Evolutionary conservation across 2,888 invertebrate species (phyloP).

Genomic region (Acheta domesticus): DNA sequence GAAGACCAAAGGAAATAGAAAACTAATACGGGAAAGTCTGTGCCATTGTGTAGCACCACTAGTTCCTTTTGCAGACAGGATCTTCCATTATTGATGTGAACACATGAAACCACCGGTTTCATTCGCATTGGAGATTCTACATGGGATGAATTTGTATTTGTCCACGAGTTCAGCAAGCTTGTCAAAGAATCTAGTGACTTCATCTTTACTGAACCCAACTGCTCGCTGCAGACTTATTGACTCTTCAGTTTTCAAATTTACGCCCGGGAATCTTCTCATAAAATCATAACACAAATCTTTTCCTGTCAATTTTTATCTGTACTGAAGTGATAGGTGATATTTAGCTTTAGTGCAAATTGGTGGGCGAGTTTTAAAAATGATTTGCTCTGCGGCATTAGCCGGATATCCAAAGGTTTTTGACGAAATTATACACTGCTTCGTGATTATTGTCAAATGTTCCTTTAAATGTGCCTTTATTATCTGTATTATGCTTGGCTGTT

Average conservation of each 20-base stretch:
- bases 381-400: constrained; percentile 29
- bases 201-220: constrained; percentile 21
- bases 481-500: background rate
- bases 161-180: background rate
- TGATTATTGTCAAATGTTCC: background rate
- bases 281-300: constrained; percentile 23
- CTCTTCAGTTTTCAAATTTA: background rate
- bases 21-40: too few species aligned
- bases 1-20: too few species aligned
- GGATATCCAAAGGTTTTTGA: background rate
- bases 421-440: background rate
- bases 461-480: background rate
- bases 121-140: background rate
- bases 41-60: too few species aligned
- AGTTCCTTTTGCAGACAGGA: too few species aligned
- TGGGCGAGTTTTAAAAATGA: constrained; percentile 33
- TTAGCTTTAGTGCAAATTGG: constrained; percentile 31
- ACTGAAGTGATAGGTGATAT: constrained; percentile 27
- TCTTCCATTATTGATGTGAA: constrained; percentile 18
- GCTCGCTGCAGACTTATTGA: constrained; percentile 20
- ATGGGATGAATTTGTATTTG: background rate
- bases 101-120: constrained; percentile 23
- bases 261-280: constrained; percentile 11
- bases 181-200: background rate
- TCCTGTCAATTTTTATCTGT: constrained; percentile 12